Conservation (phyloP, 2,797 vertebrate species). For the Mus spretus region DNA sequence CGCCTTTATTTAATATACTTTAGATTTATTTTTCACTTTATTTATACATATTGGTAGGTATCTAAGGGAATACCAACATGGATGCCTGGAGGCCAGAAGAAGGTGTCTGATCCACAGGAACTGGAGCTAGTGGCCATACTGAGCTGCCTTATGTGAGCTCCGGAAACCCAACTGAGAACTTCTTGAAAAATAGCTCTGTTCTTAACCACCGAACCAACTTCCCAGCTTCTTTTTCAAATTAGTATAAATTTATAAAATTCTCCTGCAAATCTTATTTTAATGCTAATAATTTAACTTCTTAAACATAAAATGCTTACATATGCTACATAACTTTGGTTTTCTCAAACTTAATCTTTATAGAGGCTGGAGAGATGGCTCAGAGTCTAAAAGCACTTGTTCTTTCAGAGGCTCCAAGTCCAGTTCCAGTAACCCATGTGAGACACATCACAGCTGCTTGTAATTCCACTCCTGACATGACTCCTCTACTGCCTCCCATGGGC, state of each 20-base stretch:
- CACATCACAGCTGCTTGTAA: background rate
- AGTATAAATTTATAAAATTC: background rate
- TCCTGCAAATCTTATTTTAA: background rate
- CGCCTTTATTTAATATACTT: no score
- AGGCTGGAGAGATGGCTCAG: background rate
- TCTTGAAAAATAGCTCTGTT: background rate
- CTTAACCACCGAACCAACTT: no score
- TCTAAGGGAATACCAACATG: background rate
- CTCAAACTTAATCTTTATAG: background rate
- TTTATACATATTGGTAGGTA: background rate
- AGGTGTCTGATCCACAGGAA: background rate
- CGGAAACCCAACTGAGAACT: no score
- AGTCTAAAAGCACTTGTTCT: background rate
- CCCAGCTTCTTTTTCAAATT: background rate
- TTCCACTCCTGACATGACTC: no score
- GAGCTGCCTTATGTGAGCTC: no score
- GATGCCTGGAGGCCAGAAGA: background rate
- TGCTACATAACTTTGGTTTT: background rate
- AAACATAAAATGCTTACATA: background rate
- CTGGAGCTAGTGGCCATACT: background rate
- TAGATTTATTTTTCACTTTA: background rate
- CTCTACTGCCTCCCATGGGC: no score
- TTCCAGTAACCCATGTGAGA: background rate
- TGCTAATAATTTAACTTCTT: conserved; percentile 13
- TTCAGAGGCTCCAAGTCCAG: no score